Evolutionary conservation across 2,797 vertebrate species (phyloP).

Genomic region (Moxostoma hubbsi): DNA sequence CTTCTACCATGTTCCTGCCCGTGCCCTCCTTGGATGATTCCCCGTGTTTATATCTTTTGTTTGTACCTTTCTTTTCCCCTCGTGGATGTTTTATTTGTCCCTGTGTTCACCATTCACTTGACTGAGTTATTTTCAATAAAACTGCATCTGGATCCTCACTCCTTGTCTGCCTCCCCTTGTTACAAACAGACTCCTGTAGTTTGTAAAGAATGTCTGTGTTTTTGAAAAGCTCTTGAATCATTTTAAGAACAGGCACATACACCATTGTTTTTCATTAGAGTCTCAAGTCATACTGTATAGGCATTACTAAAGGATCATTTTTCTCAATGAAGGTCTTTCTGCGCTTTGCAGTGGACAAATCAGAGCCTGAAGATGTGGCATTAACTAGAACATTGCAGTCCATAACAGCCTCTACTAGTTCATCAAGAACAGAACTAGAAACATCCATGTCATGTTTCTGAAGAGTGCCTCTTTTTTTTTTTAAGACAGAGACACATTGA

Average conservation of each 20-base stretch:
- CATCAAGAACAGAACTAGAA: constrained; percentile 9
- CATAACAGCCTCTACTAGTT: constrained; percentile 29
- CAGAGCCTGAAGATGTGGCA: constrained; percentile 10
- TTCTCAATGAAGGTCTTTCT: neutral
- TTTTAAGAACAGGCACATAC: constrained; percentile 20
- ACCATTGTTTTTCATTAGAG: neutral
- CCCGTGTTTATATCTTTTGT: too few relatives aligned
- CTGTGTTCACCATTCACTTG: too few relatives aligned
- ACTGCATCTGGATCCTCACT: too few relatives aligned
- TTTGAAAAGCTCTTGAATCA: constrained; percentile 43
- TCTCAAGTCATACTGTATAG: neutral
- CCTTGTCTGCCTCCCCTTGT: too few relatives aligned
- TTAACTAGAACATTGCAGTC: constrained; percentile 26
- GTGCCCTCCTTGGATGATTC: too few relatives aligned
- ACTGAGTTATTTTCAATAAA: too few relatives aligned
- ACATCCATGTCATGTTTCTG: constrained; percentile 7
- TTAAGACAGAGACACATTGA: too few relatives aligned
- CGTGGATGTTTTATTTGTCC: too few relatives aligned
- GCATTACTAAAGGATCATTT: constrained; percentile 4
- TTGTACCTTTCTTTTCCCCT: too few relatives aligned
- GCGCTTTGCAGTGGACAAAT: too few relatives aligned
- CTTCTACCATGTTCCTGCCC: too few relatives aligned
- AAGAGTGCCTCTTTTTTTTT: constrained; percentile 8
- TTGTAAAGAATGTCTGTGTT: constrained; percentile 12
- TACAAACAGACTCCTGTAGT: constrained; percentile 14